A percentile compares a stretch with the other conserved stretches of the same genome.
Evolutionary conservation across 2,113 vertebrate species (phyloP).

Genomic region (Petrocephalus zakoni): DNA sequence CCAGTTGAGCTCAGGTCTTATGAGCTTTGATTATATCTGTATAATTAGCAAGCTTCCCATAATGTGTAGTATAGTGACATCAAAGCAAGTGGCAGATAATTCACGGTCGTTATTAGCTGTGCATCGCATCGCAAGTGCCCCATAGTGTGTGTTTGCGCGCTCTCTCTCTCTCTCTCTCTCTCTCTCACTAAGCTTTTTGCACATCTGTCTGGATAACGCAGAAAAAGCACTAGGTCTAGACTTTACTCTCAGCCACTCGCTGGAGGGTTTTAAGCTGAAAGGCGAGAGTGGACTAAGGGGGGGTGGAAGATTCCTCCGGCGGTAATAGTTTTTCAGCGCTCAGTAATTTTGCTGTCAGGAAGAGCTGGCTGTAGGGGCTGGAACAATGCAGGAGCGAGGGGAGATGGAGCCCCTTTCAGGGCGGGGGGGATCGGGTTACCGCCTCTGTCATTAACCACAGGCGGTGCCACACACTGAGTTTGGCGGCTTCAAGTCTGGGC

Average conservation of each 20-base stretch:
- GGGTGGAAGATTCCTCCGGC: conserved; percentile 40
- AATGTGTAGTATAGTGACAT: not conserved
- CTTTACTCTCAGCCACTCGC: not conserved
- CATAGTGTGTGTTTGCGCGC: not conserved
- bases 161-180: not conserved
- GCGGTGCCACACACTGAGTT: conserved; percentile 49
- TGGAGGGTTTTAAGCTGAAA: conserved; percentile 4
- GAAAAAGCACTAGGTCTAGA: not conserved
- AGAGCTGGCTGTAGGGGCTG: conserved; percentile 59
- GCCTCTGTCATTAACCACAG: conserved; percentile 62
- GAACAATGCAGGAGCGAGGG: conserved; percentile 58
- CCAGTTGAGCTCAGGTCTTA: not conserved
- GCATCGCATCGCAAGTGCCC: not conserved
- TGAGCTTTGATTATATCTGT: not conserved
- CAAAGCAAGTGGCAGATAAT: not conserved
- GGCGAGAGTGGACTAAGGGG: not conserved
- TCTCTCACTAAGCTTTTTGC: not conserved
- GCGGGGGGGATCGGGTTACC: conserved; percentile 61
- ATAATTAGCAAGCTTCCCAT: not conserved
- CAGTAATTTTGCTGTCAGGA: conserved; percentile 66
- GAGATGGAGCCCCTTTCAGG: conserved; percentile 48
- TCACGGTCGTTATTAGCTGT: not conserved
- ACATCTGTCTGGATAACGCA: not conserved
- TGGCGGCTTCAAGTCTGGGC: conserved; percentile 60
- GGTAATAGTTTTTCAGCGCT: conserved; percentile 55